Percentiles rank a stretch among this genome's conserved stretches.
phyloP scores from a whole-genome alignment of 2,797 vertebrate species.

The Xiphorhynchus erythropygius region DNA sequence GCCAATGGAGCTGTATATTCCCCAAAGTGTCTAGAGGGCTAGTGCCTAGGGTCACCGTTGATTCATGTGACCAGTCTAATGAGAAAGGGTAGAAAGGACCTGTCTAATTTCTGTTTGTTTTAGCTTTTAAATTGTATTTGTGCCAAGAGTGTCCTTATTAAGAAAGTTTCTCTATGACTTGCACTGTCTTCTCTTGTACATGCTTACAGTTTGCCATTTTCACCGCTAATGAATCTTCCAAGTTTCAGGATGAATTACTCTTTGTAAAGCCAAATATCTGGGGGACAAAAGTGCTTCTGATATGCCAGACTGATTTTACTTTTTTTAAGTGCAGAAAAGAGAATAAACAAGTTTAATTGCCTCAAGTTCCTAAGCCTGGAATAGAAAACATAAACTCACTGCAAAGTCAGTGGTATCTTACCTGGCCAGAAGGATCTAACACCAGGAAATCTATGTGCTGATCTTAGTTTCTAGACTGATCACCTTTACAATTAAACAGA shows the following conservation, averaged over 20 bases:
- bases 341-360: not conserved
- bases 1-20: accelerated
- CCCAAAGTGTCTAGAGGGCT: not conserved
- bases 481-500: not conserved
- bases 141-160: not conserved
- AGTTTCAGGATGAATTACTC: not conserved
- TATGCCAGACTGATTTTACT: not conserved
- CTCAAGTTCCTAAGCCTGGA: not conserved
- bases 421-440: not conserved
- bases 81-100: not conserved
- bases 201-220: not conserved
- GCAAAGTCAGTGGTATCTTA: not conserved
- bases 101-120: not conserved
- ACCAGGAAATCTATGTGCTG: not conserved
- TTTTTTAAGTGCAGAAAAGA: not conserved
- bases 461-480: not conserved
- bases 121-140: not conserved
- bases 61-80: not conserved
- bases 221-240: not conserved
- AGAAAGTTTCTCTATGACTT: not conserved
- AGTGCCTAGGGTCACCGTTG: accelerated
- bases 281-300: not conserved
- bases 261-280: not conserved
- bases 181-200: not conserved
- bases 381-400: not conserved